Evolutionary conservation across 2,113 vertebrate species (phyloP).

Genomic region (Semnornis frantzii): DNA sequence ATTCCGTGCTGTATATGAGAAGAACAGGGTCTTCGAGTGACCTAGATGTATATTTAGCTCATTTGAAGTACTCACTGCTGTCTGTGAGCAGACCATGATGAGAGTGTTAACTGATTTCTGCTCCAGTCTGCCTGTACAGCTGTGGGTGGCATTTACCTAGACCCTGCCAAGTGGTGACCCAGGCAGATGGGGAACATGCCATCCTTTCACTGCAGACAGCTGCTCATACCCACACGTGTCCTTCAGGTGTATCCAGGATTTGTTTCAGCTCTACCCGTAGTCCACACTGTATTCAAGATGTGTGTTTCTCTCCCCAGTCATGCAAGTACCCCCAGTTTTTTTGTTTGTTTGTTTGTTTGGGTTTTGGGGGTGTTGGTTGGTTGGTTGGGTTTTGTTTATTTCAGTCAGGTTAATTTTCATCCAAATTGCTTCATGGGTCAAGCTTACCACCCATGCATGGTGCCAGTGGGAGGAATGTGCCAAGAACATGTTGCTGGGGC

Average conservation of each 20-base stretch:
- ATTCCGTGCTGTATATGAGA: not conserved
- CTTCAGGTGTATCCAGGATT: not conserved
- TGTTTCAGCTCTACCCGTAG: not conserved
- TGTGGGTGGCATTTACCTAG: not conserved
- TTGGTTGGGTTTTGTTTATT: fast-evolving
- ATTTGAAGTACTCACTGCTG: not conserved
- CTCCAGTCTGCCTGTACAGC: not conserved
- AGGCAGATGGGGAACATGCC: not conserved
- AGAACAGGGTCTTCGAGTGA: not conserved
- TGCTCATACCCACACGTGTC: not conserved
- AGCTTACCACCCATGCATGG: fast-evolving
- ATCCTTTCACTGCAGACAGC: not conserved
- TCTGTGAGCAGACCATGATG: not conserved
- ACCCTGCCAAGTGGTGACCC: not conserved
- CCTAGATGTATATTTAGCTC: not conserved
- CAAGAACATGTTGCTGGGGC: not conserved
- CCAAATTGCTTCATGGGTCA: not conserved
- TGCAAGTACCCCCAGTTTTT: not conserved
- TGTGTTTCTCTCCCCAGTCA: not conserved
- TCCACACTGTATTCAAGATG: not conserved
- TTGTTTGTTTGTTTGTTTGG: no score
- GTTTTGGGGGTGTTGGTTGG: no score
- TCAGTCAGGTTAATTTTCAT: not conserved
- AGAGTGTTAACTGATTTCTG: not conserved
- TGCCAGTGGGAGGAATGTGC: constrained; percentile 11